Conservation (phyloP, 1,140 invertebrate species). For the Lepidurus arcticus region DNA sequence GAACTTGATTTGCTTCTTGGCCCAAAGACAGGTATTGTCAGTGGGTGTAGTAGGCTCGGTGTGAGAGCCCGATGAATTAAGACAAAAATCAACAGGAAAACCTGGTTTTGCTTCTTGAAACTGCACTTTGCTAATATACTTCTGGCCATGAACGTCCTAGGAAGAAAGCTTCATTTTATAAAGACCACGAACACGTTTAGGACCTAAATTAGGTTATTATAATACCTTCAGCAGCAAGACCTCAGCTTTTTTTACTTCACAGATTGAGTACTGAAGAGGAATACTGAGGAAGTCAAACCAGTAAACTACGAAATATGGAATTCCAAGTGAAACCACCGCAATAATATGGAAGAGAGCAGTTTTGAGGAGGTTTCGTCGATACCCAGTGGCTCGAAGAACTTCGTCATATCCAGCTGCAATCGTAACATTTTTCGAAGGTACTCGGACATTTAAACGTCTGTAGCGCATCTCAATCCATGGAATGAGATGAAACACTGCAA, state of each 20-base stretch:
- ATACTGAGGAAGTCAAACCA: slow-evolving; percentile 42
- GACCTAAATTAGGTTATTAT: neutral
- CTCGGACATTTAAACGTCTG: slow-evolving; percentile 10
- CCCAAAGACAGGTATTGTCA: slow-evolving; percentile 29
- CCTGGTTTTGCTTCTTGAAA: slow-evolving; percentile 35
- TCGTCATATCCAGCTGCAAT: slow-evolving; percentile 31
- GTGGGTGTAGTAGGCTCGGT: slow-evolving; percentile 26
- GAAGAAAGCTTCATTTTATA: slow-evolving; percentile 4
- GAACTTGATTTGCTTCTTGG: slow-evolving; percentile 37
- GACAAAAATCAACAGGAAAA: slow-evolving; percentile 38
- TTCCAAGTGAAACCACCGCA: slow-evolving; percentile 38
- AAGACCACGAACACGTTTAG: slow-evolving; percentile 12
- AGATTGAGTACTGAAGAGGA: slow-evolving; percentile 37
- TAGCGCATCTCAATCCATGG: slow-evolving; percentile 18
- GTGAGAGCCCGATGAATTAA: slow-evolving; percentile 32
- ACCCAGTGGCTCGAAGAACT: slow-evolving; percentile 33
- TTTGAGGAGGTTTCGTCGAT: slow-evolving; percentile 34
- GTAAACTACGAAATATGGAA: slow-evolving; percentile 39
- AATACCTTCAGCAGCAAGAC: slow-evolving; percentile 37
- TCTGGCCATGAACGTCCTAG: slow-evolving; percentile 38
- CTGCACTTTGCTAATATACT: slow-evolving; percentile 35
- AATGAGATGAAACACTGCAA: neutral
- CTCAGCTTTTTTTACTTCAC: slow-evolving; percentile 39
- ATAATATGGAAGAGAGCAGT: slow-evolving; percentile 38
- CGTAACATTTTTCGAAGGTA: neutral